Base-by-base conservation (phyloP, 2,113 vertebrate genomes). In the Tapirus terrestris region DNA sequence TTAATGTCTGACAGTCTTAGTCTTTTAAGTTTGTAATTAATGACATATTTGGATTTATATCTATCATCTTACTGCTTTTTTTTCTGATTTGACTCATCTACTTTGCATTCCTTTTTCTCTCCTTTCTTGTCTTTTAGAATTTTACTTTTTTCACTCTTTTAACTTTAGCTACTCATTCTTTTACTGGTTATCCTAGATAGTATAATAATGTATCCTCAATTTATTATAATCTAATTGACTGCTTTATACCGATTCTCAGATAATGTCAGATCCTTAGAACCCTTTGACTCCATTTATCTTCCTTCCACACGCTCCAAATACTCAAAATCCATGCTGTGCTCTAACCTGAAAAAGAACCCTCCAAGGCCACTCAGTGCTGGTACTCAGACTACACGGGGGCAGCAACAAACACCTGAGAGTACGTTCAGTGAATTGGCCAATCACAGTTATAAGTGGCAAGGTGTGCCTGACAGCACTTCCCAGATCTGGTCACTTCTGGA, bases 21-120 rank as follows among this genome's bases (percentile, higher is more conserved):
- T n/a, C 27, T 53, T 80, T 36, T 97, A 91, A 94, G 29, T 87
- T 72, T 95, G 7, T 61, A 97, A 92, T 53, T 87, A 94, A 93
- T 67, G 39, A 70, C 16, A 63, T 43, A 84, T 92, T 84, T 96
- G 39, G 39, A 80, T 70, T 81, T 91, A 76, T 6, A 43, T 23
- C 36, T 89, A 68, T 23, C 5, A 27, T 73, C 13, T 80, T 48
- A 48, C 23, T 87, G 31, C 29, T 77, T 61, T 91, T 39, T 39
- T 33, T 86, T 88, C n/a, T 23, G 23, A 79, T 63, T 72, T 91
- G 33, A 81, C 4, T 76, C 12, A 67, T 88, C 18, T 81, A 60
- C 76, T 95, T 92, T 85, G 13, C 79, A 36, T 48, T 91, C 21
- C 25, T 29, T 68, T 95, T 80, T 61, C 8, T 89, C 13, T 94